Base-by-base conservation (phyloP, 1,140 invertebrate species). In the Hycleus phaleratus region DNA sequence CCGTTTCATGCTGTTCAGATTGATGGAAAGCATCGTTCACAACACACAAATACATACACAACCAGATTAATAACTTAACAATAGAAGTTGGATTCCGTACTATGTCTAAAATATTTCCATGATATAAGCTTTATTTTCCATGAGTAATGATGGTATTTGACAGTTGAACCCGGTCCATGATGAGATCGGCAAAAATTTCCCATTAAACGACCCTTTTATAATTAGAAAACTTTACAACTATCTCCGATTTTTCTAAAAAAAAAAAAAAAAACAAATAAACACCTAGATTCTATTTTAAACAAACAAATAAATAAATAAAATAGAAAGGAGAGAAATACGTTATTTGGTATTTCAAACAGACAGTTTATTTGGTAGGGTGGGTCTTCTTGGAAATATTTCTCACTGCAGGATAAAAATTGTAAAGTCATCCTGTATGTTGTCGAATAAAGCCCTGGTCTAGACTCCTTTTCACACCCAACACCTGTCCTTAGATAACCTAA, bases 21-120 rank as follows among this genome's bases (percentile, higher is more conserved):
- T 59, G 56, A 58, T 66, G 62, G 59, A 59, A 60, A 60, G 55
- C 55, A 56, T 60, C 58, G 55, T 56, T 62, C 45, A 54, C 57
- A 55, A 54, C 56, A 42, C 6, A 39, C 18, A 18, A 18, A 18
- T 18, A 18, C 18, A 18, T 18, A 18, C 18, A 18, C 40, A 64
- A 51, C 52, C 56, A 66, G 61, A 68, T 68, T 68, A 68, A 68
- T 68, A 68, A 65, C 51, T 56, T 60, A 60, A 67, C 64, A 66
- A 66, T 66, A 62, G 55, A 61, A 67, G 64, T 62, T 64, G 58
- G 61, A 62, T 62, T 64, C 57, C 56, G 48, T 59, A 49, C 63
- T 59, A 47, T 55, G 54, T 56, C 56, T 58, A 52, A 53, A 61
- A 65, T 63, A 61, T 59, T 63, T 59, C 58, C 44, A 49, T 59